Evolutionary conservation across 2,113 vertebrate species (phyloP).

Genomic region (Mionectes macconnelli): DNA sequence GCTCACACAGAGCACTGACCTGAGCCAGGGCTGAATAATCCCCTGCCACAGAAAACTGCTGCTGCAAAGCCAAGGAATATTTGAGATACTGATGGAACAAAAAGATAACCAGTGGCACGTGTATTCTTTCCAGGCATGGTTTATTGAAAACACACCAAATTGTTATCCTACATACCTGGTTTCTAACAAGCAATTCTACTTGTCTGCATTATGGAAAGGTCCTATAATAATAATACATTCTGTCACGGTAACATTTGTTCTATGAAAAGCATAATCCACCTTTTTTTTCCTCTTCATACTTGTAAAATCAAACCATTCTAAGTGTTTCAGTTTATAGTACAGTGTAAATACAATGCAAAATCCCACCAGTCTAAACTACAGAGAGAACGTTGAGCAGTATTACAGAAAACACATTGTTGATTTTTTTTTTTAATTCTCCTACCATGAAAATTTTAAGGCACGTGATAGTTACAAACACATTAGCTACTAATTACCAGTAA

Average conservation of each 20-base stretch:
- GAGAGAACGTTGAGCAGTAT: conserved; percentile 67
- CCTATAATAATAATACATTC: conserved; percentile 89
- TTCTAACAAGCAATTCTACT: conserved; percentile 89
- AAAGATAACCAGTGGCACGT: conserved; percentile 46
- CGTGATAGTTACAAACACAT: conserved; percentile 95
- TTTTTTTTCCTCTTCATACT: conserved; percentile 67
- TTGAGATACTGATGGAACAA: not conserved
- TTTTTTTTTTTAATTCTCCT: conserved; percentile 75
- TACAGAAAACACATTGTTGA: conserved; percentile 85
- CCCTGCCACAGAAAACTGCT: not conserved
- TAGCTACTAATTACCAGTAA: conserved; percentile 84
- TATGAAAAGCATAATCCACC: conserved; percentile 81
- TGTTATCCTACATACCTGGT: conserved; percentile 92
- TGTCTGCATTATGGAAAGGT: conserved; percentile 91
- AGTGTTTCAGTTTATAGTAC: conserved; percentile 87
- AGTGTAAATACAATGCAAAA: conserved; percentile 89
- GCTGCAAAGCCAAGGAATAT: not conserved
- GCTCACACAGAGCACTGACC: not conserved
- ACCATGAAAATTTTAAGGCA: conserved; percentile 98
- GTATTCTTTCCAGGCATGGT: conserved; percentile 86
- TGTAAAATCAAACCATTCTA: conserved; percentile 76
- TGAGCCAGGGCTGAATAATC: not conserved
- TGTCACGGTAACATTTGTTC: conserved; percentile 84
- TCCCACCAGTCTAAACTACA: conserved; percentile 86
- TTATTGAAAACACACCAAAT: conserved; percentile 99